Evolutionary conservation across 2,113 vertebrate species (phyloP).

Genomic region (Glaucidium brasilianum): DNA sequence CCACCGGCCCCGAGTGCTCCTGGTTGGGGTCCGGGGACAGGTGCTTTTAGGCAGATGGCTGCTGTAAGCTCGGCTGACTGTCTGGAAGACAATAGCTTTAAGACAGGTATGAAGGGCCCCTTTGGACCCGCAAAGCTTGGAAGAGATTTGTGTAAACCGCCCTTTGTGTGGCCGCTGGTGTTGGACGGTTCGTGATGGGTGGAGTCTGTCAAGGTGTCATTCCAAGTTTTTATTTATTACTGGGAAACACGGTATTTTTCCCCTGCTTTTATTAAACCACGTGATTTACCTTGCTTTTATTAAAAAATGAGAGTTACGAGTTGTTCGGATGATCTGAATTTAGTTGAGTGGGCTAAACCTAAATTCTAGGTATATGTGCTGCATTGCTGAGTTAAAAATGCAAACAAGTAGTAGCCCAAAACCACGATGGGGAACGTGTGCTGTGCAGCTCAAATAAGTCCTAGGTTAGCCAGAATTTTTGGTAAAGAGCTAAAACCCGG

Average conservation of each 20-base stretch:
- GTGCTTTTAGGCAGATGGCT: background rate
- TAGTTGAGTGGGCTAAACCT: background rate
- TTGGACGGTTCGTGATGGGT: accelerated
- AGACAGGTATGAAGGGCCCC: too few relatives aligned
- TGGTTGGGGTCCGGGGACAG: background rate
- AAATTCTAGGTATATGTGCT: background rate
- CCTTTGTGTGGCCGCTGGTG: background rate
- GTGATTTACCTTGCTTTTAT: background rate
- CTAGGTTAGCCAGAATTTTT: too few relatives aligned
- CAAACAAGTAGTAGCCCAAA: background rate
- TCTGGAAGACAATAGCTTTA: background rate
- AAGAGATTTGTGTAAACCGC: accelerated
- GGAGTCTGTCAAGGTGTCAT: background rate
- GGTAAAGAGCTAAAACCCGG: background rate
- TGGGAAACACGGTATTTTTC: background rate
- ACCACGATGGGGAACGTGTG: accelerated
- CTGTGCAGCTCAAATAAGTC: background rate
- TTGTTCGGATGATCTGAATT: background rate
- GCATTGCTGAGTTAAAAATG: background rate
- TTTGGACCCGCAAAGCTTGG: accelerated
- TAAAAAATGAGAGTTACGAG: background rate
- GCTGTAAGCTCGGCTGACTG: background rate
- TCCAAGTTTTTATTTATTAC: background rate
- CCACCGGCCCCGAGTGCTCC: accelerated
- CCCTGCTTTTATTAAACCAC: accelerated